These are phyloP conservation scores for Noctilio leporinus DNA, from an alignment of 2,113 vertebrate species.

Conservation along the genomic window DNA sequence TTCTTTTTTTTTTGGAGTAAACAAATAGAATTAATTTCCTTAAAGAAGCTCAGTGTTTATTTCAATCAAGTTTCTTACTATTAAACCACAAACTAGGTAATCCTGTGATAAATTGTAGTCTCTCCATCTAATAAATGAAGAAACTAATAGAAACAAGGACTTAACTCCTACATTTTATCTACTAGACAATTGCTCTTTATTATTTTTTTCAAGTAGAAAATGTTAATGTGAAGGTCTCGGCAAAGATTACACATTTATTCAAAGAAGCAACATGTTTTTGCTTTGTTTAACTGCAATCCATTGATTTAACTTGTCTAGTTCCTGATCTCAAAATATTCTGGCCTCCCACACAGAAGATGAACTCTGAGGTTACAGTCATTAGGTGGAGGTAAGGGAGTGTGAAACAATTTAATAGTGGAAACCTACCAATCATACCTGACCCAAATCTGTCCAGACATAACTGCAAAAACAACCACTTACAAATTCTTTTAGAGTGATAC, in stretches of 20 bases:
- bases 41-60: background rate
- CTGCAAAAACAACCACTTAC: conserved; percentile 58
- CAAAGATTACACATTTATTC: background rate
- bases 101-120: background rate
- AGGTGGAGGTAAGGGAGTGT: background rate
- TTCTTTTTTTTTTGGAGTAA: background rate
- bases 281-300: background rate
- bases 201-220: background rate
- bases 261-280: background rate
- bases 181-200: background rate
- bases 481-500: conserved; percentile 72
- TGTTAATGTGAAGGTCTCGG: background rate
- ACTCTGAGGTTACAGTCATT: background rate
- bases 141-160: background rate
- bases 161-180: background rate
- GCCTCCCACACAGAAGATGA: conserved; percentile 53
- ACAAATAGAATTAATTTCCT: background rate
- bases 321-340: background rate
- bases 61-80: background rate
- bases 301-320: background rate
- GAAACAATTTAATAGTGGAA: conserved; percentile 53
- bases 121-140: background rate
- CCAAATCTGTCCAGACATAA: conserved; percentile 45
- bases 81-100: background rate
- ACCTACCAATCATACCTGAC: conserved; percentile 45